Conservation (phyloP, 2,888 invertebrate species). For the Kuschelorhynchus macadamiae region DNA sequence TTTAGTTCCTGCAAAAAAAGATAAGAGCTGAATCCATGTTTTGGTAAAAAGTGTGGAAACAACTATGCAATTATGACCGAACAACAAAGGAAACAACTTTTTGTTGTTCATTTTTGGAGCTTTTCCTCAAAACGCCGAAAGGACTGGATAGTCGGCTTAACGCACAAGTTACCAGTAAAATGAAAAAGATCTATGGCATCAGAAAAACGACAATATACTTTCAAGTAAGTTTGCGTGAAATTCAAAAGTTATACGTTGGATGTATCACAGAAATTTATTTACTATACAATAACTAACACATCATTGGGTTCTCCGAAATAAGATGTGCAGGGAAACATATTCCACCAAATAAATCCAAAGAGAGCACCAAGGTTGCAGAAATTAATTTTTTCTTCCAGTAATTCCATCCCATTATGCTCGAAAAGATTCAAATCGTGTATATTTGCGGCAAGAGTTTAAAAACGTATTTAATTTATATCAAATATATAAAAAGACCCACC, state of each 20-base stretch:
- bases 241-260: slow-evolving; percentile 7
- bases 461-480: slow-evolving; percentile 8
- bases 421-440: slow-evolving; percentile 1
- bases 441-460: slow-evolving; percentile 12
- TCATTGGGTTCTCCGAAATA: slow-evolving; percentile 12
- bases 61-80: neutral
- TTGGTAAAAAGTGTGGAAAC: too few relatives aligned
- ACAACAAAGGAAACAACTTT: slow-evolving; percentile 4
- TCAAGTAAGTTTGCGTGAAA: slow-evolving; percentile 11
- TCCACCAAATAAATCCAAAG: slow-evolving; percentile 2
- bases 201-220: neutral
- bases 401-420: slow-evolving; percentile 11
- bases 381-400: neutral
- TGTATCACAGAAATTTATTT: slow-evolving; percentile 7
- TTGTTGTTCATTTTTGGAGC: slow-evolving; percentile 6
- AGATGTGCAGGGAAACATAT: slow-evolving; percentile 4
- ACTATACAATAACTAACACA: slow-evolving; percentile 11
- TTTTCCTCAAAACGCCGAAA: neutral
- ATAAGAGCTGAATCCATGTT: too few relatives aligned
- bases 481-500: neutral
- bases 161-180: slow-evolving; percentile 35
- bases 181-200: slow-evolving; percentile 1
- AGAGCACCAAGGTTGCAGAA: neutral
- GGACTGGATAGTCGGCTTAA: slow-evolving; percentile 4
- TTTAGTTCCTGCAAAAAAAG: too few relatives aligned